phyloP scores from a whole-genome alignment of 1,140 invertebrate species.

The Caenorhabditis inopinata region DNA sequence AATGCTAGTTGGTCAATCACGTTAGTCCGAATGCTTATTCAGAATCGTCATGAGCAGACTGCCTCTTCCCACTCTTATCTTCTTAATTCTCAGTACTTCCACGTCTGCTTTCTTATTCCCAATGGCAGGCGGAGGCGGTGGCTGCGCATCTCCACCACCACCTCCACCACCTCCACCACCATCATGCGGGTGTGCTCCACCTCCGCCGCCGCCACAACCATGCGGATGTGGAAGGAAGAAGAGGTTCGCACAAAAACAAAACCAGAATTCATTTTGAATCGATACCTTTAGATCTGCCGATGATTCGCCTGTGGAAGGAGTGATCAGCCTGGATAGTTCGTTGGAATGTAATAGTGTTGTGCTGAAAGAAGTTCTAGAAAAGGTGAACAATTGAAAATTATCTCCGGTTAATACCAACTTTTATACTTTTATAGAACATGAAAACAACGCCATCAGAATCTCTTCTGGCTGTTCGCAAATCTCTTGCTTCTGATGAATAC shows the following conservation, averaged over 20 bases:
- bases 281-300: background rate
- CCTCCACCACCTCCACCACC: slow-evolving; percentile 1
- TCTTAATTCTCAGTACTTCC: background rate
- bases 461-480: background rate
- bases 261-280: too few species aligned
- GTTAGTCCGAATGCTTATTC: too few species aligned
- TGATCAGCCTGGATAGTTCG: background rate
- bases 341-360: background rate
- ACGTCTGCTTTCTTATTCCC: background rate
- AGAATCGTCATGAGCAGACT: background rate
- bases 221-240: slow-evolving; percentile 8
- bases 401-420: background rate
- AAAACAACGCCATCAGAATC: background rate
- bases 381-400: background rate
- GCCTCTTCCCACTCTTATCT: background rate
- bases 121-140: slow-evolving; percentile 3
- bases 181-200: background rate
- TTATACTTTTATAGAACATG: background rate
- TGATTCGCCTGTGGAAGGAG: background rate
- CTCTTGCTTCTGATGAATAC: background rate
- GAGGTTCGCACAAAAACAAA: too few species aligned
- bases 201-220: background rate
- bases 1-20: too few species aligned
- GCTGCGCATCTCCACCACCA: background rate
- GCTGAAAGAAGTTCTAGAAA: background rate